Evolutionary conservation across 2,797 vertebrate genomes (phyloP), one percentile per base, ranked within the genome.

Genomic region (Anolis apletophallus): DNA sequence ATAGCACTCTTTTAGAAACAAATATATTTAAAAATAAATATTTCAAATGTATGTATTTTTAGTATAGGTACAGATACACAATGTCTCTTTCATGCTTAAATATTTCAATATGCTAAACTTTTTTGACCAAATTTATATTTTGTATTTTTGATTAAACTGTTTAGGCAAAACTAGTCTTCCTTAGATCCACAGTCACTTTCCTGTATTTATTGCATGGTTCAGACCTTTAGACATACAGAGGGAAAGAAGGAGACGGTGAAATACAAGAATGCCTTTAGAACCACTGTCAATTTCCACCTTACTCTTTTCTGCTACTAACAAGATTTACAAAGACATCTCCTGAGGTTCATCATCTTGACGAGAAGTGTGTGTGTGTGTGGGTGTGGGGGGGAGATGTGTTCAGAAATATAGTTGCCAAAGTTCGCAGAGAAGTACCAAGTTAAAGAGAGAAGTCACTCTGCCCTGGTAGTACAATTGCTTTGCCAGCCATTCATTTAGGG

Each of bases 301-400:
- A 57, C 69, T 50, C 32, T 83, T 11, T 34, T 83, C 8, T 61
- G 85, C 29, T 72, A 74, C 50, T 23, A 12, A 40, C 75, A 81
- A 88, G 75, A 84, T 84, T 16, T 80, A 84, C 69, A 84, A 85
- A 87, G 91, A 85, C 77, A 16, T 64, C 87, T 87, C 81, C 17
- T 34, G 78, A 12, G 64, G 16, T 73, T 85, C 40, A 77, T 64
- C 13, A 69, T 0, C 0, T 40, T 77, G 57, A 3, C 54, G 68
- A 75, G 84, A 84, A 88, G 74, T 82, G 0, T 2, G 46, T 46
- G 46, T 46, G 46, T 46, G 7, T 46, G 46, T 46, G 46, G 4
- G 46, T 46, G 40, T 40, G 40, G 34, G 77, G 29, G 23, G 16
- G 8, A 9, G 7, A 9, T 12, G 8, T 61, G 55, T 50, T 61